Conservation (phyloP, 2,113 vertebrate species). For the Tachysurus fulvidraco region DNA sequence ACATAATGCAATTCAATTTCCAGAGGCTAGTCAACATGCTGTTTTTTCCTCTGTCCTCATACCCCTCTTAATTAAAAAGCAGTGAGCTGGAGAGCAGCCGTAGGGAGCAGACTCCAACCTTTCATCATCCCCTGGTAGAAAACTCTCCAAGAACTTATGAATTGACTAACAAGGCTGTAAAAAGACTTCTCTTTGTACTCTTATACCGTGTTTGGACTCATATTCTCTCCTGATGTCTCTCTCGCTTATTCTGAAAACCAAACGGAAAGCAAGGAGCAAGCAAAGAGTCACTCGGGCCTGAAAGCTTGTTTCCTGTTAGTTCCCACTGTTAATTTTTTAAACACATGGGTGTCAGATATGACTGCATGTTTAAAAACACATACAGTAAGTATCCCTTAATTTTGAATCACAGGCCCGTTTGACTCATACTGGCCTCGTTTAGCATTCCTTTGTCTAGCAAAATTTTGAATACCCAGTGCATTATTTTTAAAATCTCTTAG, state of each 20-base stretch:
- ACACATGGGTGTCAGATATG: neutral
- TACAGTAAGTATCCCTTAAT: neutral
- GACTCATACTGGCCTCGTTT: neutral
- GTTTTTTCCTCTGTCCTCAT: slow-evolving; percentile 37
- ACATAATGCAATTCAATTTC: slow-evolving; percentile 55
- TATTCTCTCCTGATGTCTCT: neutral
- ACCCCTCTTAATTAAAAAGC: slow-evolving; percentile 60
- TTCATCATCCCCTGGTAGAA: slow-evolving; percentile 47
- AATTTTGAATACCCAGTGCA: neutral
- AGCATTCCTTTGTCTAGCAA: neutral
- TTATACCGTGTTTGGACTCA: neutral
- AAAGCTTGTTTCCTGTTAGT: neutral
- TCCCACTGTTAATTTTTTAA: neutral
- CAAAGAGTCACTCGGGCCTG: neutral
- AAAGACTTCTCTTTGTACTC: slow-evolving; percentile 6
- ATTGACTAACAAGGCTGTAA: slow-evolving; percentile 40
- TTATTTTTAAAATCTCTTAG: neutral
- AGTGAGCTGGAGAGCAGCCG: slow-evolving; percentile 58
- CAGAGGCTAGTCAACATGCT: slow-evolving; percentile 52
- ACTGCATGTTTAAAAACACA: neutral
- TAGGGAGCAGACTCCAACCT: slow-evolving; percentile 21
- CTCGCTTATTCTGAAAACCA: neutral
- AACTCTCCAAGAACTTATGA: slow-evolving; percentile 39
- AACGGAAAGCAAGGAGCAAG: slow-evolving; percentile 8
- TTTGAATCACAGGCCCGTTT: neutral